Conservation (phyloP, 2,113 vertebrate species). For the Cynocephalus volans region DNA sequence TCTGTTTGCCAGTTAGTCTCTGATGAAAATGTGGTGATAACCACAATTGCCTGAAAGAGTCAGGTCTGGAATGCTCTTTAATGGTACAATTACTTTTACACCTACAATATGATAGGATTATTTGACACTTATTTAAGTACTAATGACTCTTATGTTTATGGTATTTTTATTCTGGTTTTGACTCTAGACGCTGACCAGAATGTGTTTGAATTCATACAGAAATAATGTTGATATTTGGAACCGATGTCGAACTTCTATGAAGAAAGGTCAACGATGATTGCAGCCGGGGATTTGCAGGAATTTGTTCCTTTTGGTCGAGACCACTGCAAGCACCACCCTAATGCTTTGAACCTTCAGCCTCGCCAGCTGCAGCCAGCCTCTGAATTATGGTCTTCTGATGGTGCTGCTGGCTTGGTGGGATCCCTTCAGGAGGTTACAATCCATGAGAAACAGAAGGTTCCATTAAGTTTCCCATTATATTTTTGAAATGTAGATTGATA, state of each 20-base stretch:
- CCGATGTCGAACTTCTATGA: constrained; percentile 99
- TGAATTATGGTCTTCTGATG: constrained; percentile 97
- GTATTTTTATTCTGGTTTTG: constrained; percentile 42
- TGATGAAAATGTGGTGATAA: background rate
- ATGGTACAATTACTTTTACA: background rate
- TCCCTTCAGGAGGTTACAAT: constrained; percentile 98
- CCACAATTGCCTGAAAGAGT: background rate
- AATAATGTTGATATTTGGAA: constrained; percentile 99
- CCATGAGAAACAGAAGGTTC: constrained; percentile 95
- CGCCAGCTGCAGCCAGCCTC: constrained; percentile 98
- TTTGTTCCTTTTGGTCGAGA: constrained; percentile 98
- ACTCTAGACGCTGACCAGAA: background rate
- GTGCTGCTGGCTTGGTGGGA: constrained; percentile 96
- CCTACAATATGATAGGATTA: background rate
- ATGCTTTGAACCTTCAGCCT: constrained; percentile 97
- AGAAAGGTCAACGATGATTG: constrained; percentile 99
- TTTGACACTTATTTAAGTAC: background rate
- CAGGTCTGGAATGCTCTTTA: background rate
- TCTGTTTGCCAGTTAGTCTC: background rate
- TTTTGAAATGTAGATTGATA: constrained; percentile 62
- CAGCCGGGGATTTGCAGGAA: constrained; percentile 99
- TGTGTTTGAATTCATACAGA: constrained; percentile 88
- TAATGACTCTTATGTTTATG: background rate
- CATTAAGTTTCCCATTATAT: constrained; percentile 23
- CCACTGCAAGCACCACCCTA: constrained; percentile 98